Evolutionary conservation across 2,888 invertebrate genomes (phyloP).

Genomic region (Calameuta filiformis): DNA sequence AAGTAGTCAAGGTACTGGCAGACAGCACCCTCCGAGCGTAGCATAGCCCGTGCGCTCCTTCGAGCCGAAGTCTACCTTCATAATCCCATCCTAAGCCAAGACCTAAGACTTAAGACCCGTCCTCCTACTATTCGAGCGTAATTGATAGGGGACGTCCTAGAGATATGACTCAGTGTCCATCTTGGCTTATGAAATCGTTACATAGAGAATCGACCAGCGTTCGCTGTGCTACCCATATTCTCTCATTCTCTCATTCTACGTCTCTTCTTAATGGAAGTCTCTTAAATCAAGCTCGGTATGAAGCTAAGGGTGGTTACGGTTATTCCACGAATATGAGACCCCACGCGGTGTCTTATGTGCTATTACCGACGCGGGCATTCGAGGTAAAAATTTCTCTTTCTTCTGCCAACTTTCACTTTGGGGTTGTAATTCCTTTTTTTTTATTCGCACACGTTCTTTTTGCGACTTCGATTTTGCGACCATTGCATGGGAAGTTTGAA

Average conservation of each 20-base stretch:
- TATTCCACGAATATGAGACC: background rate
- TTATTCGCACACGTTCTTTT: background rate
- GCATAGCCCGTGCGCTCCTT: constrained; percentile 4
- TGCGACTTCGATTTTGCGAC: background rate
- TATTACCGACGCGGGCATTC: background rate
- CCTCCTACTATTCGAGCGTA: constrained; percentile 17
- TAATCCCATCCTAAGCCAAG: constrained; percentile 21
- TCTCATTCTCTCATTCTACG: background rate
- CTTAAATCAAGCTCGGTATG: background rate
- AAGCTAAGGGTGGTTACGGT: background rate
- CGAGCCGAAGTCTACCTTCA: constrained; percentile 18
- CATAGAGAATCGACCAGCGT: constrained; percentile 10
- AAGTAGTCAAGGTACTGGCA: background rate
- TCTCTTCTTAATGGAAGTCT: background rate
- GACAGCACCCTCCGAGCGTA: background rate
- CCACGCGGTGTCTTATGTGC: background rate
- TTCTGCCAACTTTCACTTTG: background rate
- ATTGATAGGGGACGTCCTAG: constrained; percentile 22
- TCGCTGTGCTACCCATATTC: background rate
- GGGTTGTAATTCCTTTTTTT: background rate
- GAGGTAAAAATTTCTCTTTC: background rate
- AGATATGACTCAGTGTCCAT: constrained; percentile 16
- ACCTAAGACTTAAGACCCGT: constrained; percentile 19
- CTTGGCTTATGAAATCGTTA: constrained; percentile 20
- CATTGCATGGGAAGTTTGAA: background rate